Percentiles rank a stretch among this genome's conserved stretches.
phyloP scores from a whole-genome alignment of 2,113 vertebrate species.

The Atlantisia rogersi region DNA sequence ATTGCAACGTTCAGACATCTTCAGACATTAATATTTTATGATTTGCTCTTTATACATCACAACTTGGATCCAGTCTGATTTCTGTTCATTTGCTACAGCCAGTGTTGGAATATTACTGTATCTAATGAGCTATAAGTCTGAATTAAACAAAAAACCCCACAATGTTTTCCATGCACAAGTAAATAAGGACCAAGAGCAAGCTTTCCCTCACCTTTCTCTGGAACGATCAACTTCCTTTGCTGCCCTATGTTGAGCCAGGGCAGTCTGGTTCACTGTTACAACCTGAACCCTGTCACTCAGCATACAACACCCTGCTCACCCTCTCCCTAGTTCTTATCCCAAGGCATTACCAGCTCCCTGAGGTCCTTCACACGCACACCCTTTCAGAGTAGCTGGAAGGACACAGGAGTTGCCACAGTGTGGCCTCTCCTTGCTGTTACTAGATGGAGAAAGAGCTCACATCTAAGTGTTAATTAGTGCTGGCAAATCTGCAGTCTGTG shows the following conservation, averaged over 20 bases:
- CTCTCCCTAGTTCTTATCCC: neutral
- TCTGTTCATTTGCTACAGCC: neutral
- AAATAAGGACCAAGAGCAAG: neutral
- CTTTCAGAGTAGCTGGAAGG: neutral
- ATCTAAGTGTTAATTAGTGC: neutral
- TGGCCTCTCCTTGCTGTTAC: neutral
- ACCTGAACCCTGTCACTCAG: neutral
- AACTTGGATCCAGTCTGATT: neutral
- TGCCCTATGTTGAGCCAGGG: neutral
- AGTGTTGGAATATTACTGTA: accelerated
- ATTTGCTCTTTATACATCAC: neutral
- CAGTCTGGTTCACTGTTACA: neutral
- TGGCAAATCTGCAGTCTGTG: neutral
- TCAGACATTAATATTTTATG: neutral
- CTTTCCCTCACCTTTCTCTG: neutral
- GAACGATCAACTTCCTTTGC: neutral
- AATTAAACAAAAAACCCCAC: neutral
- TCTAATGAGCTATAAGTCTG: neutral
- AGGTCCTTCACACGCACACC: accelerated
- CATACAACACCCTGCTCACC: neutral
- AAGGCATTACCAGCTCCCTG: neutral
- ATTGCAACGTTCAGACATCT: neutral
- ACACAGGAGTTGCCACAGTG: neutral
- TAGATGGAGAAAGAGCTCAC: neutral
- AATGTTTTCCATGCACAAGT: neutral